Evolutionary conservation across 2,888 invertebrate genomes (phyloP).

Genomic region (Drosophila atroscutellata): DNA sequence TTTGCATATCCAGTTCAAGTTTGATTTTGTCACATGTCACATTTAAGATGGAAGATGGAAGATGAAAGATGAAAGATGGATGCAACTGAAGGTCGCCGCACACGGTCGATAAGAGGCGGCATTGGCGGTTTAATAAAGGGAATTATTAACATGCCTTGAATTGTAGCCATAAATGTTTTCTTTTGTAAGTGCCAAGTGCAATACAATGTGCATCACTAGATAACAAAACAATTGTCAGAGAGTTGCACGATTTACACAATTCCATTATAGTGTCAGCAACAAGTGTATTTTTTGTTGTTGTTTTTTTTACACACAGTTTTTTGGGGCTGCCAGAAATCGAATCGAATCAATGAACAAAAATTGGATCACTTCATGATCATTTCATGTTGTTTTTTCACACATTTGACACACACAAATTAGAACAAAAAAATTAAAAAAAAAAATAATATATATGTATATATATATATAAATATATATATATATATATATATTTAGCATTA

Average conservation of each 20-base stretch:
- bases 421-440: conserved; percentile 14
- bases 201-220: conserved; percentile 3
- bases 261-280: conserved; percentile 1
- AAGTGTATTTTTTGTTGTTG: background rate
- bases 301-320: background rate
- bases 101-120: conserved; percentile 13
- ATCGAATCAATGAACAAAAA: conserved; percentile 53
- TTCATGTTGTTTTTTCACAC: conserved; percentile 49
- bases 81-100: conserved; percentile 39
- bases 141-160: conserved; percentile 13
- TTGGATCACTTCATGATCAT: conserved; percentile 35
- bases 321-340: conserved; percentile 30
- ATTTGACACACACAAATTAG: conserved; percentile 42
- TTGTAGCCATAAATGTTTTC: conserved; percentile 30
- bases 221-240: conserved; percentile 13
- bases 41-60: conserved; percentile 2
- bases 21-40: conserved; percentile 25
- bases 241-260: background rate
- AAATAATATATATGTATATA: background rate
- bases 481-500: conserved; percentile 22
- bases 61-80: background rate
- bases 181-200: conserved; percentile 11
- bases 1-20: conserved; percentile 43
- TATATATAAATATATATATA: background rate
- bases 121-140: background rate